Evolutionary conservation across 2,888 invertebrate species (phyloP), one percentile per base, ranked within the genome.

Genomic region (Heliconius erato): DNA sequence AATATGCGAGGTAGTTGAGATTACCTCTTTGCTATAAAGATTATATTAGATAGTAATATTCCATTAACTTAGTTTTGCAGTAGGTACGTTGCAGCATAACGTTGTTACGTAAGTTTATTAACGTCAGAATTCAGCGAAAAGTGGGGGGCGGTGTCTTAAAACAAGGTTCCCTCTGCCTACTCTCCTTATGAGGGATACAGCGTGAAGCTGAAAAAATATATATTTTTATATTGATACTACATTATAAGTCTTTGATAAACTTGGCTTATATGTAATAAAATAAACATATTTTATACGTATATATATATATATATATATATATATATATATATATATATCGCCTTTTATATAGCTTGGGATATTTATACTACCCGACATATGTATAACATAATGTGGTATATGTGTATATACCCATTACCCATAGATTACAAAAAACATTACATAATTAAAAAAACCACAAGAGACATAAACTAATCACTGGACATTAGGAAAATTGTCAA

Each of bases 401-500:
- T 2, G 49, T 49, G 6, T 49, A 6, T 49, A 49, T 40, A 40
- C 40, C 40, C 40, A 40, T 11, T 49, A 49, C 16, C 16, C 59
- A 23, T 71, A 71, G 14, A 44, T 72, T 44, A 44, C 19, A 44
- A 6, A 26, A 26, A 72, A 72, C 26, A 72, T 74, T 59, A 23
- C 12, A 6, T 35, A 16, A 63, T 65, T 65, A 65, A 44, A 59
- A 77, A 35, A 32, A 74, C 23, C 12, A 69, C 54, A 63, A 63
- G 69, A 77, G 69, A 40, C 54, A 59, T 23, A 59, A 63, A 69
- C 76, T 80, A 72, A 83, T 74, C 80, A 63, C n/a, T n/a, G 3
- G 28, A 74, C 78, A 78, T 79, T 78, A 83, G 54, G 91, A 88
- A 87, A 89, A 88, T 86, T 86, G 87, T 85, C 86, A 87, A 88